phyloP scores from a whole-genome alignment of 2,113 vertebrate species.

The human (Homo sapiens) region DNA sequence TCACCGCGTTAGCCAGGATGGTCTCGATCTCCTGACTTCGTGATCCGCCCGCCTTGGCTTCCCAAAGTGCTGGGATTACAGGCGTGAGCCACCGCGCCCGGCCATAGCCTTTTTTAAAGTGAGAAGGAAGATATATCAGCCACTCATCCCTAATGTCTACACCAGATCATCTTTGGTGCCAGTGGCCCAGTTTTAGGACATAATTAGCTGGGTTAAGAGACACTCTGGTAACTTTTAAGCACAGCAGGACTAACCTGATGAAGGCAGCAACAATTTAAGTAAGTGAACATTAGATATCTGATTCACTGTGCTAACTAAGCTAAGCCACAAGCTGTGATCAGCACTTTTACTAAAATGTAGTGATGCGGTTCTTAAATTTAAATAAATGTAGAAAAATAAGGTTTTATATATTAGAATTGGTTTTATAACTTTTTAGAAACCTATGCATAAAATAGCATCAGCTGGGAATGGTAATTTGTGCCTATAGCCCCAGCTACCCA shows the following conservation, averaged over 20 bases:
- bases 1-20: too few species aligned
- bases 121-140: neutral
- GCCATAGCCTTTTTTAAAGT: neutral
- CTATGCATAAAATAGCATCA: neutral
- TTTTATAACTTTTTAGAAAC: constrained; percentile 31
- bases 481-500: neutral
- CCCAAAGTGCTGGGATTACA: too few species aligned
- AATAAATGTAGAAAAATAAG: neutral
- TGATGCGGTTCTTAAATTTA: neutral
- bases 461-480: neutral
- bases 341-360: constrained; percentile 24
- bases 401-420: constrained; percentile 4
- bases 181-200: neutral
- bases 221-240: neutral
- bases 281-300: constrained; percentile 2
- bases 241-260: neutral
- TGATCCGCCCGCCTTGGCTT: too few species aligned
- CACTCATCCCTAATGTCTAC: neutral
- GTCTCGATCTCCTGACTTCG: too few species aligned
- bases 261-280: constrained; percentile 1
- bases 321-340: neutral
- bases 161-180: neutral
- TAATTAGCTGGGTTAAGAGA: neutral
- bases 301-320: neutral
- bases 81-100: too few species aligned